A percentile compares a stretch with the other conserved stretches of the same genome.
phyloP scores from a whole-genome alignment of 2,113 vertebrate genomes.

The Drymodes brunneopygia region DNA sequence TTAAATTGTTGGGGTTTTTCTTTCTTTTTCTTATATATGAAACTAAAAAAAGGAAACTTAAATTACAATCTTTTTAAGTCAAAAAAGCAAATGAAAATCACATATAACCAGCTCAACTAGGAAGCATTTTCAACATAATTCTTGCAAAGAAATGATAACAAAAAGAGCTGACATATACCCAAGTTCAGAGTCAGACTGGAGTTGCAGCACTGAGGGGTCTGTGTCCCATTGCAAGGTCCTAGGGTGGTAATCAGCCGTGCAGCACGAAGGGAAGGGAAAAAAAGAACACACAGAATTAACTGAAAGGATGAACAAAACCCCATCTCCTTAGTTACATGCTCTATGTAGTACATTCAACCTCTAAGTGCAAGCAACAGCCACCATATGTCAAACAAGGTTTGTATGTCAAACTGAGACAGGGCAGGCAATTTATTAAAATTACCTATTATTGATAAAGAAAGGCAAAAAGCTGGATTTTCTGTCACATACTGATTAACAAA shows the following conservation, averaged over 20 bases:
- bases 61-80: slow-evolving; percentile 3
- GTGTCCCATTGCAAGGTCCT: slow-evolving; percentile 99
- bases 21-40: background rate
- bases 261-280: slow-evolving; percentile 69
- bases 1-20: background rate
- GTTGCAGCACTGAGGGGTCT: slow-evolving; percentile 98
- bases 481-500: background rate
- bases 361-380: slow-evolving; percentile 6
- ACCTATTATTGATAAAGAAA: background rate
- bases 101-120: background rate
- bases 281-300: slow-evolving; percentile 84
- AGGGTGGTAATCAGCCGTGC: slow-evolving; percentile 76
- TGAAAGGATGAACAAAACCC: slow-evolving; percentile 62
- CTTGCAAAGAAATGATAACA: slow-evolving; percentile 63
- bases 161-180: slow-evolving; percentile 86
- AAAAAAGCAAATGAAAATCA: slow-evolving; percentile 35
- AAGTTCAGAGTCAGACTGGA: slow-evolving; percentile 96
- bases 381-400: background rate
- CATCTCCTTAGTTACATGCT: slow-evolving; percentile 54
- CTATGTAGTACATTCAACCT: slow-evolving; percentile 35
- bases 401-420: background rate
- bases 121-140: slow-evolving; percentile 56
- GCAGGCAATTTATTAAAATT: background rate
- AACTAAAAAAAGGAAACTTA: slow-evolving; percentile 45
- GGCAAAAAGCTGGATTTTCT: background rate